Conservation (phyloP, 2,113 vertebrate genomes). For the Aptenodytes forsteri region DNA sequence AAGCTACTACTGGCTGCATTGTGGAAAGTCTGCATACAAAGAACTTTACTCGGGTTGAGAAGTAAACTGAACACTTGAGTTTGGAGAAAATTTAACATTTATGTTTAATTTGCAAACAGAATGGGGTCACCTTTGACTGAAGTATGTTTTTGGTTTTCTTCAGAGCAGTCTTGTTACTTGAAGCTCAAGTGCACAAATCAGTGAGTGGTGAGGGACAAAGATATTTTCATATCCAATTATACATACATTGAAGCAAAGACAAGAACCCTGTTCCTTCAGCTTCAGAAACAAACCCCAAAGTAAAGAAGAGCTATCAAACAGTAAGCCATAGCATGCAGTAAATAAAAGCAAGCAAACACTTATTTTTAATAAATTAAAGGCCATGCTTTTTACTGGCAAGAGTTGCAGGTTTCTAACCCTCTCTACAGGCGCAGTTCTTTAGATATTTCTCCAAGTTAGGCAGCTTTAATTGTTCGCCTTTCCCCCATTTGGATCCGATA, state of each 20-base stretch:
- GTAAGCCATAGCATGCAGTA: background rate
- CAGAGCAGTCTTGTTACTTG: background rate
- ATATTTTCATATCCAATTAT: background rate
- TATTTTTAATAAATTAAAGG: background rate
- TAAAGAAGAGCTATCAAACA: background rate
- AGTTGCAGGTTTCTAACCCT: background rate
- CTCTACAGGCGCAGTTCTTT: background rate
- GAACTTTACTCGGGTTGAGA: background rate
- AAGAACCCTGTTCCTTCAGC: background rate
- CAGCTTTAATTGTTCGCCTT: background rate
- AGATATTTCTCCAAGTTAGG: constrained; percentile 45
- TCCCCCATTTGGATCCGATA: constrained; percentile 36
- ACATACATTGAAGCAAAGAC: background rate
- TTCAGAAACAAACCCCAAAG: background rate
- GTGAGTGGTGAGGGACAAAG: background rate
- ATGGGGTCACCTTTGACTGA: background rate
- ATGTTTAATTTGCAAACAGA: background rate
- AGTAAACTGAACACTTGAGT: background rate
- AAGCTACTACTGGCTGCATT: background rate
- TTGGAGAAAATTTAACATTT: background rate
- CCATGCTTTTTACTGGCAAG: background rate
- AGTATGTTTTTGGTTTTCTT: background rate
- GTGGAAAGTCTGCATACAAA: background rate
- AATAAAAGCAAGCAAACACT: background rate
- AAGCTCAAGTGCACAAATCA: background rate